Conservation (phyloP, 2,888 invertebrate species). For the Apamea sordens region DNA sequence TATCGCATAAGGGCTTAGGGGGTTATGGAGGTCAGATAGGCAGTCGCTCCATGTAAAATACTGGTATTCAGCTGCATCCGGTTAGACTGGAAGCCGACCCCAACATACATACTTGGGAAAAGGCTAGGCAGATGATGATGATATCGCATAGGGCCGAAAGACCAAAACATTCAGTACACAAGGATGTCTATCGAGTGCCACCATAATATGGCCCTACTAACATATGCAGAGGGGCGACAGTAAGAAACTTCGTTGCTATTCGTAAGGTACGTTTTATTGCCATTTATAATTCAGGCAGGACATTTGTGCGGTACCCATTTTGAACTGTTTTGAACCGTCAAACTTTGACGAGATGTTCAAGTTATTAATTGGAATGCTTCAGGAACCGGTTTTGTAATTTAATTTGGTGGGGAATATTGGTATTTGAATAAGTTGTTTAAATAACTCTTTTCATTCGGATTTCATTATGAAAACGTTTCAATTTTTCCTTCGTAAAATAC, state of each 20-base stretch:
- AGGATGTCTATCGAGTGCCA: conserved; percentile 54
- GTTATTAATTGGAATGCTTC: conserved; percentile 61
- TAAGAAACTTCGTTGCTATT: conserved; percentile 72
- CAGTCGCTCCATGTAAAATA: no score
- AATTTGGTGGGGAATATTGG: conserved; percentile 33
- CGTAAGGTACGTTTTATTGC: conserved; percentile 76
- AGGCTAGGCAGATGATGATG: no score
- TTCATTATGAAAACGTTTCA: background rate
- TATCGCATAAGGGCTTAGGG: background rate
- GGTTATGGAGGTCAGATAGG: no score
- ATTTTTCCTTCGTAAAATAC: background rate
- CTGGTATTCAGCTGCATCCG: no score
- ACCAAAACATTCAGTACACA: background rate
- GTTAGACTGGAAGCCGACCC: no score
- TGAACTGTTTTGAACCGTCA: conserved; percentile 33
- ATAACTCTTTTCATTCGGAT: background rate
- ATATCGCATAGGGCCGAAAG: background rate
- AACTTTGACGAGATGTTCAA: conserved; percentile 50
- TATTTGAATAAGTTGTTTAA: conserved; percentile 17
- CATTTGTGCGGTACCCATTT: conserved; percentile 56
- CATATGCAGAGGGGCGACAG: conserved; percentile 74
- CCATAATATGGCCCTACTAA: conserved; percentile 67
- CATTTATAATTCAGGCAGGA: conserved; percentile 79
- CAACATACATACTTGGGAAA: no score
- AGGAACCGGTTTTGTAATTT: conserved; percentile 38